Base-by-base conservation (phyloP, 2,888 invertebrate genomes). In the Abrostola triplasia region DNA sequence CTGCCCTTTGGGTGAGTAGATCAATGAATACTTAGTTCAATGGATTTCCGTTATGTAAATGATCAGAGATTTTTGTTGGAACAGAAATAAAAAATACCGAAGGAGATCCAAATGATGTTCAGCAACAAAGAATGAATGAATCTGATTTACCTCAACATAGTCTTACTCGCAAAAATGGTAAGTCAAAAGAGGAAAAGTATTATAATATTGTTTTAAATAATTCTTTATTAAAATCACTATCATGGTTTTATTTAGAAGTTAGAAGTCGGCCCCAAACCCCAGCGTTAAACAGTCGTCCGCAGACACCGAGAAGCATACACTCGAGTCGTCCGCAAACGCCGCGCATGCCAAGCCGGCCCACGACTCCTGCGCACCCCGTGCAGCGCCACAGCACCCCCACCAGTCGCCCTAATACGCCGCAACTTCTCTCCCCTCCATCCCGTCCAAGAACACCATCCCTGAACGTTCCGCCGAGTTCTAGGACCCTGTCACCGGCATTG, bases 321-420 rank as follows among this genome's bases (percentile, higher is more conserved):
- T 83, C 86, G 5, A 91, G 88, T 75, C 83, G 88, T n/a, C 89
- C 91, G 0, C 85, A 84, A 68, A 91, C 92, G 0, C 91, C 91
- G 0, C 82, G 76, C 24, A 40, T 61, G 0, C 62, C 68, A 0
- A 89, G 88, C 63, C 84, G 90, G 5, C 91, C 92, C 0, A 70
- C 81, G 5, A 91, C 92, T 0, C 89, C 92, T 0, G 81, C 81
- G 4, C 78, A 76, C 41, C 77, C 81, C 9, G 55, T 64, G 9
- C 82, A 73, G 36, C 84, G 80, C 1, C 76, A 76, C 9, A 60
- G 72, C 53, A 82, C 84, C 0, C 83, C 87, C 0, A 59, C 64
- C 57, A 92, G 89, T 64, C 86, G 90, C 0, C 91, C 92, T 8
- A 85, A 80, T 56, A 90, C 92, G 1, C 90, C 92, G 7, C 85